Base-by-base conservation (phyloP, 2,888 invertebrate species). In the Drosophila pegasa region DNA sequence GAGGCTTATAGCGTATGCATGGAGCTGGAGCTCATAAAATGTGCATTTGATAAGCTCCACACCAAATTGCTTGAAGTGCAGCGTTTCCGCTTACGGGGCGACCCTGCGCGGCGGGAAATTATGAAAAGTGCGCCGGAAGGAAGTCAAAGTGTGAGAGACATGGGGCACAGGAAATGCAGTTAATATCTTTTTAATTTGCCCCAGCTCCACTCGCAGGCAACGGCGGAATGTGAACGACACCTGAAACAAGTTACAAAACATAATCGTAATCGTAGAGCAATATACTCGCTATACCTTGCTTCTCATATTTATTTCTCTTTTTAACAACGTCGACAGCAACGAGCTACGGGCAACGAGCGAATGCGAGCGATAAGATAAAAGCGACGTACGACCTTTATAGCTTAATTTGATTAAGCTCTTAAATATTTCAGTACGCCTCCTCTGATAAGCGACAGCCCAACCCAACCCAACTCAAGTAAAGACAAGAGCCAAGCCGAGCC, bases 391-490 rank as follows among this genome's bases (percentile, higher is more conserved):
- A 86, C 89, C 89, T 86, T 86, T 86, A 86, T 88, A 78, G 85
- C 89, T 84, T 86, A 89, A 89, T 86, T 86, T 89, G 80, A 86
- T 86, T 86, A 87, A 84, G 86, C 89, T 84, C 78, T 68, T 71
- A 88, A 85, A 89, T 89, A 88, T 89, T 89, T 85, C 58, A 71
- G 71, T 74, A 52, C 51, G 56, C 54, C 64, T 59, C 41, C 52
- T 58, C 64, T 81, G 82, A 82, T 82, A 82, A 88, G 81, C 50
- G 65, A 63, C 14, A 41, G 20, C 22, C 7, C 20, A 59, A 52
- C 48, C 16, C 20, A 57, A 31, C 25, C 52, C 41, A 50, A 40
- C 18, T 12, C 9, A 27, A 63, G 29, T 22, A 20, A 65, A 64
- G 59, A 66, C 22, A 50, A 50, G 37, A 64, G 35, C 51, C 31